Evolutionary conservation across 2,797 vertebrate species (phyloP).

Genomic region (Australoheros facetus): DNA sequence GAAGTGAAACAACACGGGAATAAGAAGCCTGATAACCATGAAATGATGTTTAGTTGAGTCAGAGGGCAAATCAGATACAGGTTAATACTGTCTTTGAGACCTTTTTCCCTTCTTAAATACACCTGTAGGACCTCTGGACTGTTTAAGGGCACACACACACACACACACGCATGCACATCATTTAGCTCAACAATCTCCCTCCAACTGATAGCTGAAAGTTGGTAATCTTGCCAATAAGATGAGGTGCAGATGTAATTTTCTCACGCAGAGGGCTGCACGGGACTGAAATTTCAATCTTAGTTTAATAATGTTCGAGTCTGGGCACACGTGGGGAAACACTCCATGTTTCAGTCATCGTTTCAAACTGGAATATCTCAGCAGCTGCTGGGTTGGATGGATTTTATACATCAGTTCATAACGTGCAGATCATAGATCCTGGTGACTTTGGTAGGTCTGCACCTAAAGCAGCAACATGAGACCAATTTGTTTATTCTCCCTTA

Average conservation of each 20-base stretch:
- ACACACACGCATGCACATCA: background rate
- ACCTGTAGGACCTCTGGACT: background rate
- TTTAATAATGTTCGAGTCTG: background rate
- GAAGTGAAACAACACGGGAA: background rate
- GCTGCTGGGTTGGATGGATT: background rate
- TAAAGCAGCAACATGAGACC: background rate
- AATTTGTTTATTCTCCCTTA: too few species aligned
- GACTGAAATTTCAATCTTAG: background rate
- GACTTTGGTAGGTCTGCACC: background rate
- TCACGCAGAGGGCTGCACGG: background rate
- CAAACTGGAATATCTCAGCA: background rate
- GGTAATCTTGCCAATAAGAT: background rate
- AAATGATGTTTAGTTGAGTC: background rate
- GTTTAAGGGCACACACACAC: background rate
- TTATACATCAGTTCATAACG: too few species aligned
- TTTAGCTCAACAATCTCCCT: background rate
- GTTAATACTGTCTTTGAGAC: background rate
- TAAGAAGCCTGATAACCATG: background rate
- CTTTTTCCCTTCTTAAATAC: background rate
- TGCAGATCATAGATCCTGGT: too few species aligned
- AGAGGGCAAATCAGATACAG: background rate
- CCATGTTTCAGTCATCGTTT: background rate
- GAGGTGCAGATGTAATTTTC: background rate
- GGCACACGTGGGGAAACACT: background rate
- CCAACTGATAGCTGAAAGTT: background rate